Percentiles rank a stretch among this genome's conserved stretches.
Evolutionary conservation across 2,113 vertebrate genomes (phyloP).

Genomic region (Rhinolophus sinicus): DNA sequence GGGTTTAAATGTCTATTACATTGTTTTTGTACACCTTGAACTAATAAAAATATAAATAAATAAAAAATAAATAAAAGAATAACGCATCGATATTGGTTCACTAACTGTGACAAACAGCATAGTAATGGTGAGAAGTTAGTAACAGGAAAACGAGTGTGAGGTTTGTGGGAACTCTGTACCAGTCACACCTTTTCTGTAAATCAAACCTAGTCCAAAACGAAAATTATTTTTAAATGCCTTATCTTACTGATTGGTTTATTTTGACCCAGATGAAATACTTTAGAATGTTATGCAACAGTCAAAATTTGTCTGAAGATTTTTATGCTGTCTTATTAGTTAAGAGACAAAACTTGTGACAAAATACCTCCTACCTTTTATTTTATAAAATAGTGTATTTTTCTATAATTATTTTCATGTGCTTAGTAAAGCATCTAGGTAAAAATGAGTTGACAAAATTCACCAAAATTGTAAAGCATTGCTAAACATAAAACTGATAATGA

Average conservation of each 20-base stretch:
- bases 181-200: background rate
- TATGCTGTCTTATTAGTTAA: background rate
- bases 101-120: background rate
- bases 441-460: background rate
- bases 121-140: background rate
- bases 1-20: no score
- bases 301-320: background rate
- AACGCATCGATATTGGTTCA: background rate
- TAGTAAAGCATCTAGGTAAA: background rate
- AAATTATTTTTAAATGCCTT: background rate
- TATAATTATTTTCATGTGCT: background rate
- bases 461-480: background rate
- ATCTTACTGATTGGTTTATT: background rate
- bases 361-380: background rate
- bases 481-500: background rate
- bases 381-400: background rate
- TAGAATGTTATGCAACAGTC: background rate
- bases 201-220: background rate
- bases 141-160: background rate
- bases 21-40: no score
- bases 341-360: background rate
- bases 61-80: no score
- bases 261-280: background rate
- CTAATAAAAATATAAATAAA: no score
- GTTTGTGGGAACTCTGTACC: background rate